phyloP scores from a whole-genome alignment of 2,888 invertebrate species.

The Cosmia trapezina region DNA sequence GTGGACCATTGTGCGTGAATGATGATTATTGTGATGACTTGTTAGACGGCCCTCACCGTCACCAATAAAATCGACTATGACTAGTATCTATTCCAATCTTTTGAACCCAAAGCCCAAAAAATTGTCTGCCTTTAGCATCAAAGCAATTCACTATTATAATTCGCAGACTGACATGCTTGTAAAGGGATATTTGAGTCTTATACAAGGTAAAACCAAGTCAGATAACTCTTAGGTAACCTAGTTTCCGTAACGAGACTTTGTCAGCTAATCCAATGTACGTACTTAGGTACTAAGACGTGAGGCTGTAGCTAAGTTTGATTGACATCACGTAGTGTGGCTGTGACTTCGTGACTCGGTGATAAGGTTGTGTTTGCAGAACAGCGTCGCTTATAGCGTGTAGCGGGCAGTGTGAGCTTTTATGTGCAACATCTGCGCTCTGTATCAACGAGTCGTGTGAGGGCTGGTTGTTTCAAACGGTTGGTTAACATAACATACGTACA shows the following conservation, averaged over 20 bases:
- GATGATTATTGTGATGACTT: too few species aligned
- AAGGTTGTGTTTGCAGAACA: not conserved
- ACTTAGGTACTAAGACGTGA: not conserved
- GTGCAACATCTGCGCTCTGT: not conserved
- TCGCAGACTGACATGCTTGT: not conserved
- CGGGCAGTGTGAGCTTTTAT: not conserved
- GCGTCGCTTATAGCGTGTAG: not conserved
- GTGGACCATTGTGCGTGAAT: too few species aligned
- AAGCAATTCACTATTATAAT: not conserved
- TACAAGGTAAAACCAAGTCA: not conserved
- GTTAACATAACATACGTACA: too few species aligned
- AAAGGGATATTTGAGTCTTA: not conserved
- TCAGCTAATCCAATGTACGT: conserved; percentile 10
- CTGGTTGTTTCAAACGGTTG: too few species aligned
- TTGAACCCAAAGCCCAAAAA: not conserved
- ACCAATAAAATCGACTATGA: too few species aligned
- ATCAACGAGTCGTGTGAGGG: too few species aligned
- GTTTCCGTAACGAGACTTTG: conserved; percentile 3
- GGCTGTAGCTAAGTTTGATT: conserved; percentile 15
- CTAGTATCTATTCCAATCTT: not conserved
- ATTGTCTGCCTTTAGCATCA: not conserved
- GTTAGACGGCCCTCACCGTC: too few species aligned
- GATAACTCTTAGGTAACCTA: conserved; percentile 2
- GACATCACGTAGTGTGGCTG: conserved; percentile 17
- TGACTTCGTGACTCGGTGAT: not conserved